Evolutionary conservation across 2,113 vertebrate species (phyloP), one percentile per base, ranked within the genome.

Genomic region (Thymallus thymallus): DNA sequence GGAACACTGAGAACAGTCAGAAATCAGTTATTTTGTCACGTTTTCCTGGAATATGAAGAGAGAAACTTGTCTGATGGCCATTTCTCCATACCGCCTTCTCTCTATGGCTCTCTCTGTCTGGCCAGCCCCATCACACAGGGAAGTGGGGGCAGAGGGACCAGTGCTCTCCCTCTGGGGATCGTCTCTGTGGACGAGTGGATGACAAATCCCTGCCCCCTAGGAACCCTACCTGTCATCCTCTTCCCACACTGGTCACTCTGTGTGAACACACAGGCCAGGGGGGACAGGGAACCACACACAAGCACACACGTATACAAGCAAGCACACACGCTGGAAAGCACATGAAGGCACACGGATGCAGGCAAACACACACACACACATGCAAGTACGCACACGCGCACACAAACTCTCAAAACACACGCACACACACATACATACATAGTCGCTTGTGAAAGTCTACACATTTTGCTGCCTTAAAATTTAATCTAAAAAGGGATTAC

Each of bases 331-430:
- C 71, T 61, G 29, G 26, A 26, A 26, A 26, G 26, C 30, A 29
- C 16, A 41, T 9, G 14, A 3, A 29, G 30, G 41, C 16, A 29
- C 65, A 67, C 26, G 18, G 6, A 35, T 13, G 55, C 48, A 55
- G 46, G 9, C 68, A 56, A 23, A 46, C 45, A 46, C 45, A 13
- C 45, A 46, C 45, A 46, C 13, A 13, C 13, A 72, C n/a, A n/a
- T n/a, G n/a, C n/a, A n/a, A n/a, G n/a, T n/a, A n/a, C 65, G 73
- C 56, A 63, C 29, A 22, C 60, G 35, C 71, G 65, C 60, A 71
- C 5, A 13, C 6, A 71, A 5, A 13, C 6, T 14, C 55, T 22
- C 51, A 23, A 71, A 5, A 13, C 6, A 14, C 55, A 22, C 51
- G 14, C 26, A 26, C 26, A 26, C 26, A 26, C 26, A 26, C 26